Conservation (phyloP, 2,888 invertebrate species). For the Lutraria lutraria region DNA sequence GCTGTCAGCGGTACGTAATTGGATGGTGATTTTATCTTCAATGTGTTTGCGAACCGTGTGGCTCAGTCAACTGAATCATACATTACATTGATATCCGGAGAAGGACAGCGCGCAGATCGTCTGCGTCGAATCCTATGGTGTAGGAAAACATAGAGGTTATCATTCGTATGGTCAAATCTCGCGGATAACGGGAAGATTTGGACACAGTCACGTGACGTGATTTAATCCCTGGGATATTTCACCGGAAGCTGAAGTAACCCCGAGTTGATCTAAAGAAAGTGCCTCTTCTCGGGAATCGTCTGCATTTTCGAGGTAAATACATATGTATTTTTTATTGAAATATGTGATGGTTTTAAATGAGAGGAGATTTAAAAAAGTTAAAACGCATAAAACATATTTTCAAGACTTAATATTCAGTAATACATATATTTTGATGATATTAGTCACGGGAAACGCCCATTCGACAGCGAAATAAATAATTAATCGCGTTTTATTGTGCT, state of each 20-base stretch:
- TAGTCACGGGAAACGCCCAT: neutral
- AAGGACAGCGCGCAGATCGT: neutral
- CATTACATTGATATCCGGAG: neutral
- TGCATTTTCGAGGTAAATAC: neutral
- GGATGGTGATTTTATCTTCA: slow-evolving; percentile 33
- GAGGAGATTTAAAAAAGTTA: neutral
- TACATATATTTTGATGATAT: neutral
- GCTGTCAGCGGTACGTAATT: slow-evolving; percentile 2
- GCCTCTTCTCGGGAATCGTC: neutral
- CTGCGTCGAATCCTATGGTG: neutral
- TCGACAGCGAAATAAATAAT: neutral
- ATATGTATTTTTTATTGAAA: neutral
- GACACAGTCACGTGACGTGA: neutral
- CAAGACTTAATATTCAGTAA: neutral
- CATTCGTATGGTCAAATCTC: neutral
- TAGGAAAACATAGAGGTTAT: neutral
- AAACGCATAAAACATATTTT: neutral
- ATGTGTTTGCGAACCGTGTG: slow-evolving; percentile 25
- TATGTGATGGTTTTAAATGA: neutral
- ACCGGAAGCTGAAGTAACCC: neutral
- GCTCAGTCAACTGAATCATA: neutral
- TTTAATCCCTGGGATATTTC: neutral
- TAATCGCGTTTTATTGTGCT: neutral
- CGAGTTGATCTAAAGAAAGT: neutral
- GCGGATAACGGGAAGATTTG: neutral